These are phyloP conservation scores for Phrynocephalus forsythii DNA, from an alignment of 2,797 vertebrate species.

Conservation along the genomic window DNA sequence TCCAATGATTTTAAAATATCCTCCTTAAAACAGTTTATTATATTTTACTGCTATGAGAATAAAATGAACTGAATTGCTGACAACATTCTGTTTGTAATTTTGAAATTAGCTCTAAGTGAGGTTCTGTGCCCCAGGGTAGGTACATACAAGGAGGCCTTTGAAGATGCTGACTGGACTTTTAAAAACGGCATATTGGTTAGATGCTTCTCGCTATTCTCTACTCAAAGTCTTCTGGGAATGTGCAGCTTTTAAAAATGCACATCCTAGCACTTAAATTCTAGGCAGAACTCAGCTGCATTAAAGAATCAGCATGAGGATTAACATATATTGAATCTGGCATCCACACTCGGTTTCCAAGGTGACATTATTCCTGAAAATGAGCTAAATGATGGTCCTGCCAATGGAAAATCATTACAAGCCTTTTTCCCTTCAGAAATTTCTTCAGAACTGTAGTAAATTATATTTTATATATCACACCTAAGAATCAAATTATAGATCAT, in stretches of 20 bases:
- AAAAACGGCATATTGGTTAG: conserved; percentile 26
- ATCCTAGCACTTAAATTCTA: conserved; percentile 37
- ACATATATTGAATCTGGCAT: neutral
- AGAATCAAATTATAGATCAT: neutral
- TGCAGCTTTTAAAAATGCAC: neutral
- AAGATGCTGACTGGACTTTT: conserved; percentile 65
- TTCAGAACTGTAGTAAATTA: conserved; percentile 21
- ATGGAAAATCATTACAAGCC: neutral
- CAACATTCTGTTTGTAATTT: conserved; percentile 47
- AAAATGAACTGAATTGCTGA: conserved; percentile 38
- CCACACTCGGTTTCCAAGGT: neutral
- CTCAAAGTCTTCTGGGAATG: neutral
- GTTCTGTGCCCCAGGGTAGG: conserved; percentile 39
- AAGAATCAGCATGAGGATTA: neutral
- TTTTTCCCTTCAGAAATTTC: conserved; percentile 30
- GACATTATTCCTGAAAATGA: neutral
- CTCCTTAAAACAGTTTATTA: neutral
- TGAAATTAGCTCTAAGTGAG: conserved; percentile 4
- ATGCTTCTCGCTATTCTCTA: neutral
- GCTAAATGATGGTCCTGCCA: neutral
- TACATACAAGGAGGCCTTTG: conserved; percentile 60
- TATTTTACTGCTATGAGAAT: neutral
- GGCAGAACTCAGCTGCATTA: conserved; percentile 25
- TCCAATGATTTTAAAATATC: conserved; percentile 10
- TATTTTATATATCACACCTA: conserved; percentile 11